phyloP scores from a whole-genome alignment of 2,888 invertebrate genomes.

The Philopedon plagiatum region DNA sequence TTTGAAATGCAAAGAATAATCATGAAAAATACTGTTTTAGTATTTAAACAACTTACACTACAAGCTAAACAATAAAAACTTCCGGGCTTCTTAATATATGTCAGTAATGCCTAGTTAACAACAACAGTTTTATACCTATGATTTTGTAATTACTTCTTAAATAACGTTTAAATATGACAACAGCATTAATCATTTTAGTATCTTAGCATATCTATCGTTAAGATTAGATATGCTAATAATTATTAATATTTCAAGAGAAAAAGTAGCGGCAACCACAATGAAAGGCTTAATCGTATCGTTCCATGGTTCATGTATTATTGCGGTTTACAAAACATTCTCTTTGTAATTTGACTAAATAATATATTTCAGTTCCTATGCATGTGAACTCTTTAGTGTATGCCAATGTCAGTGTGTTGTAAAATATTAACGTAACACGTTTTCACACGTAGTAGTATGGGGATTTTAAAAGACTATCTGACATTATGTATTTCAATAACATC shows the following conservation, averaged over 20 bases:
- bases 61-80: too few relatives aligned
- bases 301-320: slow-evolving; percentile 48
- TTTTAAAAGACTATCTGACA: not conserved
- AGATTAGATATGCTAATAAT: slow-evolving; percentile 49
- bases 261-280: slow-evolving; percentile 48
- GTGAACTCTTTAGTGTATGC: slow-evolving; percentile 21
- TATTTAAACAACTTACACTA: too few relatives aligned
- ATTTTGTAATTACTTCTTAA: slow-evolving; percentile 8
- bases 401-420: slow-evolving; percentile 18
- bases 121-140: not conserved
- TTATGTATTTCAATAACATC: not conserved
- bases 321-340: slow-evolving; percentile 48
- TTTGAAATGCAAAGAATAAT: too few relatives aligned
- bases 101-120: not conserved
- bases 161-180: slow-evolving; percentile 28
- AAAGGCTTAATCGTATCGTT: slow-evolving; percentile 48
- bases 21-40: too few relatives aligned
- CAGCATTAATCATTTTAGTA: slow-evolving; percentile 32
- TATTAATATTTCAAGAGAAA: slow-evolving; percentile 48
- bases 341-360: slow-evolving; percentile 45
- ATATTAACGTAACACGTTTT: not conserved
- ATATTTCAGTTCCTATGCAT: slow-evolving; percentile 25
- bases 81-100: not conserved
- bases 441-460: not conserved
- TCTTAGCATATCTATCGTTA: slow-evolving; percentile 41